Evolutionary conservation across 1,140 invertebrate genomes (phyloP).

Genomic region (Hylaeus anthracinus): DNA sequence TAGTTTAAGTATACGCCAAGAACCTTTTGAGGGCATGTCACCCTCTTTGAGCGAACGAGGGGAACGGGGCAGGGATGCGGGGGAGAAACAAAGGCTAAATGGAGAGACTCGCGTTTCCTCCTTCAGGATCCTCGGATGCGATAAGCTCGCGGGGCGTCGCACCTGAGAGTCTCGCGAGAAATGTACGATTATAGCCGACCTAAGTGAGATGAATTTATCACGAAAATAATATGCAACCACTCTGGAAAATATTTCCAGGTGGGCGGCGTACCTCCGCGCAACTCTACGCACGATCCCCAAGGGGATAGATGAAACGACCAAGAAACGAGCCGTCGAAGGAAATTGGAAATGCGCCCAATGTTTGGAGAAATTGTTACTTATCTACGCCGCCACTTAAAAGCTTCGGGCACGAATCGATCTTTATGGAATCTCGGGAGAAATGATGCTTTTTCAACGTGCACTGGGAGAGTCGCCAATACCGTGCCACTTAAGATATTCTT

Average conservation of each 20-base stretch:
- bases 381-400: too few species aligned
- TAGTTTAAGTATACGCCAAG: conserved; percentile 36
- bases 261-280: too few species aligned
- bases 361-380: too few species aligned
- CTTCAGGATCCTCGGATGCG: conserved; percentile 30
- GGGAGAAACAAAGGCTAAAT: conserved; percentile 17
- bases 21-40: conserved; percentile 39
- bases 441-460: too few species aligned
- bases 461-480: too few species aligned
- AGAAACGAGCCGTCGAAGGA: too few species aligned
- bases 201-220: conserved; percentile 2
- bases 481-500: too few species aligned
- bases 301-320: background rate
- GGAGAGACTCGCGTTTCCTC: conserved; percentile 35
- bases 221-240: background rate
- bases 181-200: background rate
- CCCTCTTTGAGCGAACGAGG: conserved; percentile 7
- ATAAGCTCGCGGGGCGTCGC: conserved; percentile 4
- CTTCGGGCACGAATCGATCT: too few species aligned
- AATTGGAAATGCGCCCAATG: too few species aligned
- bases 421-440: too few species aligned
- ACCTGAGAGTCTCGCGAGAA: conserved; percentile 9
- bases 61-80: background rate
- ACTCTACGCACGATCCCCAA: background rate
- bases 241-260: conserved; percentile 6